These are phyloP conservation scores for Oceanodroma tethys DNA, from an alignment of 2,113 vertebrate species.

Conservation along the genomic window DNA sequence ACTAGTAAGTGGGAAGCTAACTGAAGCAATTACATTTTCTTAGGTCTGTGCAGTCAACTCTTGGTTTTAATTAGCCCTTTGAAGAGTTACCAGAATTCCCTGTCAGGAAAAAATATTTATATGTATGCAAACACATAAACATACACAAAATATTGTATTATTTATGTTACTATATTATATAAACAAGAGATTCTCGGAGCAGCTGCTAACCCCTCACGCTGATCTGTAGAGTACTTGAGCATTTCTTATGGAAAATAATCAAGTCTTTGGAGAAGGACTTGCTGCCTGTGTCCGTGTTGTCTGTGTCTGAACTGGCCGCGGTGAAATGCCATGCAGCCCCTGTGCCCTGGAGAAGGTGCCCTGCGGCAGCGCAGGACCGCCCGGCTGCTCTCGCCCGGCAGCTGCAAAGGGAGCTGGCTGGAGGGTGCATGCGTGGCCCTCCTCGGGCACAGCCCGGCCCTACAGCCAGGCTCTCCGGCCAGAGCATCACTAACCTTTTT, in stretches of 20 bases:
- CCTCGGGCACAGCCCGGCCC: accelerated
- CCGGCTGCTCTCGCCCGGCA: accelerated
- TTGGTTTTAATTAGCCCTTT: constrained; percentile 1
- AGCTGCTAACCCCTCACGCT: not conserved
- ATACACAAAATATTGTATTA: not conserved
- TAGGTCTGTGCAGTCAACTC: not conserved
- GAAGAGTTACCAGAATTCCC: not conserved
- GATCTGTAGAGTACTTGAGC: not conserved
- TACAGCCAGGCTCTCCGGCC: not conserved
- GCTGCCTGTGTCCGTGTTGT: not conserved
- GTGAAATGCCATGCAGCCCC: not conserved
- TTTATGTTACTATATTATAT: not conserved
- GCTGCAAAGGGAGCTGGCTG: not conserved
- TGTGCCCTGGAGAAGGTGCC: not conserved
- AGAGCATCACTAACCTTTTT: not conserved
- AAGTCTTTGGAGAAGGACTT: not conserved
- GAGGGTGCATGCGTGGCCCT: not conserved
- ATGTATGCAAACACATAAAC: not conserved
- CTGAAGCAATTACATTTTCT: not conserved
- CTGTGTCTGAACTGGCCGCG: not conserved
- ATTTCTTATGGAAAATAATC: not conserved
- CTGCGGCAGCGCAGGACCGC: not conserved
- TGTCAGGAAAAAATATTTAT: not conserved
- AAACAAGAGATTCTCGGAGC: not conserved
- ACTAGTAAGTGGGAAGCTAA: not conserved